phyloP scores from a whole-genome alignment of 2,113 vertebrate species.

The Campylomormyrus tamandua region DNA sequence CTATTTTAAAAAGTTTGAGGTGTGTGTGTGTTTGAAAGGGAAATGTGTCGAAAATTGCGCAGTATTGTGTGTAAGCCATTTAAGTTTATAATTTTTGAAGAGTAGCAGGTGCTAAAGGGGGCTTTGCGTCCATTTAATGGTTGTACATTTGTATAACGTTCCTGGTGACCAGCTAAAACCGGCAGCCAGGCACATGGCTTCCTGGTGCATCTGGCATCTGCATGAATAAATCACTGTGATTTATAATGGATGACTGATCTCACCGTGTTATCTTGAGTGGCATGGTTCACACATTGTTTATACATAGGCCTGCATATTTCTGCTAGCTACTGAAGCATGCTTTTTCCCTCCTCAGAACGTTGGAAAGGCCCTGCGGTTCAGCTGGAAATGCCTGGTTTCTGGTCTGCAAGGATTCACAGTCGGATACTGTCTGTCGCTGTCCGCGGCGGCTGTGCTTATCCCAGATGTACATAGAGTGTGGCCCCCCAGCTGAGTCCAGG shows the following conservation, averaged over 20 bases:
- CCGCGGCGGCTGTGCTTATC: constrained; percentile 59
- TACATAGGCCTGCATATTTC: not conserved
- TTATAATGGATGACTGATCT: not conserved
- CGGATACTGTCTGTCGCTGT: constrained; percentile 60
- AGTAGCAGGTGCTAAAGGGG: not conserved
- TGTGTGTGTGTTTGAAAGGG: not conserved
- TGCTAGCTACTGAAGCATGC: not conserved
- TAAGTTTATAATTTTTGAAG: not conserved
- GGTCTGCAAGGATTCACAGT: constrained; percentile 77
- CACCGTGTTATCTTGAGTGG: not conserved
- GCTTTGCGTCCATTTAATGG: not conserved
- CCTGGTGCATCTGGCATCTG: not conserved
- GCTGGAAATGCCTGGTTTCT: constrained; percentile 75
- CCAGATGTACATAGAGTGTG: constrained; percentile 48
- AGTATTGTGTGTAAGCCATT: not conserved
- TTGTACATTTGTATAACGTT: not conserved
- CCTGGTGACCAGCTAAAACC: not conserved
- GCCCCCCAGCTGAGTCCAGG: constrained; percentile 6
- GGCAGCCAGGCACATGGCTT: not conserved
- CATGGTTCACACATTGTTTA: not conserved
- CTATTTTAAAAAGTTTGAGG: not conserved
- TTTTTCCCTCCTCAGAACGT: constrained; percentile 62
- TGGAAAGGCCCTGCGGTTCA: constrained; percentile 70
- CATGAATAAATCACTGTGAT: not conserved
- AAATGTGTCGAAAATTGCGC: not conserved